Base-by-base conservation (phyloP, 2,797 vertebrate species). In the Erithacus rubecula region DNA sequence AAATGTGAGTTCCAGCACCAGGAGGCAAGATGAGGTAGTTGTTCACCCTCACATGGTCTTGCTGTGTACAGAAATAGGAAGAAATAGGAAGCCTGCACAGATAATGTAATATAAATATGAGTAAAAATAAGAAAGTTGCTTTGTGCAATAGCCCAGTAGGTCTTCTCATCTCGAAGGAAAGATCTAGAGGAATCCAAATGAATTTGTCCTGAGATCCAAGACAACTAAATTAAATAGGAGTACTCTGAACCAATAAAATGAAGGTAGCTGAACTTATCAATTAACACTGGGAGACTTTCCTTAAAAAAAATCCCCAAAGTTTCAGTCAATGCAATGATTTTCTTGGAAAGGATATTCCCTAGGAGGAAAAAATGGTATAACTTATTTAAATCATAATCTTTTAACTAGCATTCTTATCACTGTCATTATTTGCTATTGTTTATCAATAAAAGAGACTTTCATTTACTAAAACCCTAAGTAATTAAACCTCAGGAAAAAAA, bases 401-500 rank as follows among this genome's bases (percentile, higher is more conserved):
- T 94, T 81, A 92, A 96, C 64, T 76, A 87, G 27, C 23, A 44
- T 55, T 69, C 43, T 93, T 81, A 75, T 91, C 64, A 56, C 49
- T 83, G 43, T 71, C 47, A 67, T 93, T 86, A 85, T 83, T 91
- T 93, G 32, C 82, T 91, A 69, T 83, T 95, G 53, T 91, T 86
- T 90, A 85, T 82, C 58, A 69, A 34, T 85, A 70, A 70, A 88
- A 92, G 64, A 80, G 52, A 65, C 81, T 95, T 96, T 94, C 12
- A 95, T 94, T 96, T 95, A 81, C 53, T 88, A 78, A 92, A 95
- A 67, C 51, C 55, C 53, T 36, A 90, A 86, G 70, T 90, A 90
- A 94, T 93, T 96, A 94, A 91, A 52, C 52, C 56, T 71, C 76
- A 76, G 58, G 65, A 94, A 91, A 77, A 77, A 90, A 86, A 88